These are phyloP conservation scores for Carassius carassius DNA, from an alignment of 2,113 vertebrate genomes.

Conservation along the genomic window DNA sequence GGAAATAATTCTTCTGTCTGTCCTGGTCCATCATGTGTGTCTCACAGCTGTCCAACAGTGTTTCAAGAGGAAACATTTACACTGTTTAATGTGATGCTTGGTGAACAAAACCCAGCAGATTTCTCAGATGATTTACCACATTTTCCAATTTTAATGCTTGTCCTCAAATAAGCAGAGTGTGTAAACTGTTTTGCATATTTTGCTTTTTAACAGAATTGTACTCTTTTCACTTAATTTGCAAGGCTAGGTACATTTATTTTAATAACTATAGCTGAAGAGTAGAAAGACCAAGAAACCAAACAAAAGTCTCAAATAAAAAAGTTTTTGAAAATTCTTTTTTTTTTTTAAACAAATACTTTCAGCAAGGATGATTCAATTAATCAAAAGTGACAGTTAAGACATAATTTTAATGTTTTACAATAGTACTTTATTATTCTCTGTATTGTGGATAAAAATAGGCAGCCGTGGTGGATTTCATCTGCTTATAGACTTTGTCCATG, in stretches of 20 bases:
- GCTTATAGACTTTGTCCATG: background rate
- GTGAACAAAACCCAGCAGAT: background rate
- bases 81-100: constrained; percentile 2
- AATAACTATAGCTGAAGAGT: background rate
- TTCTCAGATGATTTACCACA: background rate
- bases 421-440: too few relatives aligned
- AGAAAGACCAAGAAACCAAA: background rate
- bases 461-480: background rate
- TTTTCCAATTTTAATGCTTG: background rate
- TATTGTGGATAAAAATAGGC: too few relatives aligned
- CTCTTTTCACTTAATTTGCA: constrained; percentile 12
- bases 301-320: too few relatives aligned
- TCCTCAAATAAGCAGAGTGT: constrained; percentile 21
- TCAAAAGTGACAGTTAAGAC: too few relatives aligned
- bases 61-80: constrained; percentile 2
- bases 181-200: constrained; percentile 16
- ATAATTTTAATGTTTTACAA: too few relatives aligned
- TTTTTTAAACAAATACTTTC: too few relatives aligned
- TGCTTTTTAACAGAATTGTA: background rate
- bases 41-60: background rate
- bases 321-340: too few relatives aligned
- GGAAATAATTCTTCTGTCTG: constrained; percentile 22
- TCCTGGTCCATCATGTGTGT: constrained; percentile 13
- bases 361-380: too few relatives aligned
- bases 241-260: background rate